Evolutionary conservation across 2,113 vertebrate species (phyloP).

Genomic region (Oryzias curvinotus): DNA sequence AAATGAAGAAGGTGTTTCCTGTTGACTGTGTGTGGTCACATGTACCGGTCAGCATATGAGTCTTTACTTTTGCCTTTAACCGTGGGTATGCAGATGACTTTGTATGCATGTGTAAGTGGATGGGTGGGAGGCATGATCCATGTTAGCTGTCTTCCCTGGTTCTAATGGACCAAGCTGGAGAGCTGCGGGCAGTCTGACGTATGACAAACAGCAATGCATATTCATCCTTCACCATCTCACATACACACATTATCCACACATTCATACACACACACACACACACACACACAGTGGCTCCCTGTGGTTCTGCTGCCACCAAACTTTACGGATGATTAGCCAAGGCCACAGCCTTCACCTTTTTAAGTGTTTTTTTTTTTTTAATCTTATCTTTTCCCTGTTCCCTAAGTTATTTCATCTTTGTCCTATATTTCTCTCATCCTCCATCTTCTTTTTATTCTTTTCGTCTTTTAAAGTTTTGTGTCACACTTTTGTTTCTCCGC

Average conservation of each 20-base stretch:
- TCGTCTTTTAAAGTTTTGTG: slow-evolving; percentile 4
- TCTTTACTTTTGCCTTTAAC: not conserved
- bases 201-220: slow-evolving; percentile 69
- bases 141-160: slow-evolving; percentile 51
- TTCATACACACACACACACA: not conserved
- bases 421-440: not conserved
- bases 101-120: not conserved
- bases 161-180: slow-evolving; percentile 54
- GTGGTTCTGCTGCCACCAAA: slow-evolving; percentile 46
- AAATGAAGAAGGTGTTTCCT: too few relatives aligned
- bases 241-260: not conserved
- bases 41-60: not conserved
- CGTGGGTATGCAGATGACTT: not conserved
- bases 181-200: slow-evolving; percentile 62
- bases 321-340: slow-evolving; percentile 70
- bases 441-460: not conserved
- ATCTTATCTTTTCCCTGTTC: slow-evolving; percentile 23
- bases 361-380: slow-evolving; percentile 34
- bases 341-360: slow-evolving; percentile 69
- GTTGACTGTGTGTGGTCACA: too few relatives aligned
- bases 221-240: slow-evolving; percentile 50
- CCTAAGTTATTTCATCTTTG: slow-evolving; percentile 22
- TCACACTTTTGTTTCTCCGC: not conserved
- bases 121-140: slow-evolving; percentile 36
- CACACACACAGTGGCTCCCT: slow-evolving; percentile 32